These are phyloP conservation scores for Spinus olivaceus DNA, from an alignment of 2,797 vertebrate genomes.

Conservation along the genomic window DNA sequence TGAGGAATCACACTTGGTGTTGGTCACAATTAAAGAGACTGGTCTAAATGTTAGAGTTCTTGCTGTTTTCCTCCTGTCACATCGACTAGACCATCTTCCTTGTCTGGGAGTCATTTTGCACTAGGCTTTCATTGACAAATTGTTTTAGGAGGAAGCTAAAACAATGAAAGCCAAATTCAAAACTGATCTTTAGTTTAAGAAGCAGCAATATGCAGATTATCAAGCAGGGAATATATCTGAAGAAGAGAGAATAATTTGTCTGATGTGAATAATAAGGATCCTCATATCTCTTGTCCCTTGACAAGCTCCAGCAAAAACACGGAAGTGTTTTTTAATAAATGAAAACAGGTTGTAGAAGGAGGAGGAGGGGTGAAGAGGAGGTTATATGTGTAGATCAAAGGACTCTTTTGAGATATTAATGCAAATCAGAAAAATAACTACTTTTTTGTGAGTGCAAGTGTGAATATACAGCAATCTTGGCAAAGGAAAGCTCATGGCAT, in stretches of 20 bases:
- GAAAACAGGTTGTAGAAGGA: not conserved
- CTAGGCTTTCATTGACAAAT: not conserved
- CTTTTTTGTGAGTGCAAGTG: not conserved
- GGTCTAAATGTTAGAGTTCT: not conserved
- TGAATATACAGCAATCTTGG: not conserved
- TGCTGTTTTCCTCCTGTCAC: not conserved
- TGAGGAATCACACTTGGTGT: not conserved
- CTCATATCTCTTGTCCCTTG: not conserved
- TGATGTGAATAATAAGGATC: not conserved
- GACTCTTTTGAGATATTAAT: not conserved
- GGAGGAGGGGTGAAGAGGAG: not conserved
- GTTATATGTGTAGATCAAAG: not conserved
- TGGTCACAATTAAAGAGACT: not conserved
- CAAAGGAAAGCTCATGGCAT: not conserved
- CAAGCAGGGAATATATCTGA: not conserved
- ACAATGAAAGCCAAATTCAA: not conserved
- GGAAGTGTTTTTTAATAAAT: not conserved
- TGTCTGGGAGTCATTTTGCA: not conserved
- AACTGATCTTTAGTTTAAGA: not conserved
- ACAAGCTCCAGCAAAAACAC: not conserved
- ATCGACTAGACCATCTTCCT: not conserved
- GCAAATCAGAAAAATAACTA: not conserved
- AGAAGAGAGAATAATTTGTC: not conserved
- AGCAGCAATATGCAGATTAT: not conserved
- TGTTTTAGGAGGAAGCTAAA: not conserved